These are phyloP conservation scores for Nibea albiflora DNA, from an alignment of 2,113 vertebrate species.

Conservation along the genomic window DNA sequence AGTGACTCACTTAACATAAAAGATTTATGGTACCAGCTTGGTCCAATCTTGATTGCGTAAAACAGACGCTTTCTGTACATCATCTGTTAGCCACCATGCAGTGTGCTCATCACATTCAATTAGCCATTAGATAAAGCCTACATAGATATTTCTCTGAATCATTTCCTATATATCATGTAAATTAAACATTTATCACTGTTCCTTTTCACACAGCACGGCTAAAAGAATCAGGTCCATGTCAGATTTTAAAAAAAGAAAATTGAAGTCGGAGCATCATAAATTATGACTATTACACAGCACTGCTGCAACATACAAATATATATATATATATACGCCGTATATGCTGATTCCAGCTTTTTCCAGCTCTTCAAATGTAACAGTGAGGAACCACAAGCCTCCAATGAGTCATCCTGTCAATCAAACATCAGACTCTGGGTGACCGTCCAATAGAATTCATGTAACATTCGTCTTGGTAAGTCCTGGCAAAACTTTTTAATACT, in stretches of 20 bases:
- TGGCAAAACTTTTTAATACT: neutral
- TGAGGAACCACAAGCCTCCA: constrained; percentile 15
- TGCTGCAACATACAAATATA: constrained; percentile 57
- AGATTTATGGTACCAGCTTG: constrained; percentile 54
- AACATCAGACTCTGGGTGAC: neutral
- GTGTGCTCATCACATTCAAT: constrained; percentile 29
- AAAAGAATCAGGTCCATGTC: constrained; percentile 32
- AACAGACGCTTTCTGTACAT: constrained; percentile 41
- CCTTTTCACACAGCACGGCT: constrained; percentile 38
- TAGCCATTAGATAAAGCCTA: constrained; percentile 20
- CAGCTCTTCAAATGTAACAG: constrained; percentile 44
- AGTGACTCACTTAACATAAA: constrained; percentile 46
- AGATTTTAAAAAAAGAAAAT: constrained; percentile 18
- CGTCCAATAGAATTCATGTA: constrained; percentile 15
- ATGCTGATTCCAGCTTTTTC: constrained; percentile 42
- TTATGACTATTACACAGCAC: constrained; percentile 61
- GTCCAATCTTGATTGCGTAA: constrained; percentile 36
- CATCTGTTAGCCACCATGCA: constrained; percentile 19
- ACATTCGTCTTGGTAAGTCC: neutral
- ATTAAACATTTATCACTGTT: constrained; percentile 18
- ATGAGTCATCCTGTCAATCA: constrained; percentile 17
- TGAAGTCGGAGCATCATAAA: constrained; percentile 61
- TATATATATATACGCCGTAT: constrained; percentile 62
- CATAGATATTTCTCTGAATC: constrained; percentile 21
- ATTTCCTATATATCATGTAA: constrained; percentile 40